Evolutionary conservation across 2,113 vertebrate genomes (phyloP), one percentile per base, ranked within the genome.

Genomic region (Poeciliopsis retropinna): DNA sequence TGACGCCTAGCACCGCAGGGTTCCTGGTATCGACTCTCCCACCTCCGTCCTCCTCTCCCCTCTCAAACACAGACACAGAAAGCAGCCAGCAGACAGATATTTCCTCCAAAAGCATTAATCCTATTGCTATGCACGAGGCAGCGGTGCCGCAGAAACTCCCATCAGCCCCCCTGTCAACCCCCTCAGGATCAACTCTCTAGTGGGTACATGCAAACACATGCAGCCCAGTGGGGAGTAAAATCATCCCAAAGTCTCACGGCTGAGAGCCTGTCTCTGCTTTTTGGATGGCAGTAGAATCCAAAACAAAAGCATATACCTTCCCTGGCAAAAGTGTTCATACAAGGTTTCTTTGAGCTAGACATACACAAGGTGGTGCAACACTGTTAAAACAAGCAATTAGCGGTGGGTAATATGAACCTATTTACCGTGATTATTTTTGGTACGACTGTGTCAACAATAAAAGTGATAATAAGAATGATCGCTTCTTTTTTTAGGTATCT

Each of bases 1-100:
- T 85, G 91, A 89, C 74, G 75, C 90, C 87, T 76, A 37, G 73
- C 87, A 75, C 87, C 67, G 19, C 81, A 67, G 88, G 86, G 72
- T 47, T 76, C 68, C 90, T 89, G 83, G 79, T 89, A 86, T 79
- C 25, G 2, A 57, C 30, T 3, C 64, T 79, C 73, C 66, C 76
- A 75, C 62, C 61, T 64, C 37, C 10, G 0, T 62, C 57, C 78
- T 67, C 82, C 69, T 9, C 32, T 73, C 71, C 64, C 69, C 64
- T 28, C 73, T 32, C 70, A 79, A 76, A 76, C 30, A 17, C 64
- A 78, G 22, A 25, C 81, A 1, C 72, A 47, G 17, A 30, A 39
- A 64, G 60, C 79, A 78, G 66, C 73, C 63, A 67, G 14, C 76
- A 69, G 47, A 13, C 64, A 6, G 32, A 30, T 69, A 73, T 72